Conservation (phyloP, 2,888 invertebrate genomes). For the Tricholauxania praeusta region DNA sequence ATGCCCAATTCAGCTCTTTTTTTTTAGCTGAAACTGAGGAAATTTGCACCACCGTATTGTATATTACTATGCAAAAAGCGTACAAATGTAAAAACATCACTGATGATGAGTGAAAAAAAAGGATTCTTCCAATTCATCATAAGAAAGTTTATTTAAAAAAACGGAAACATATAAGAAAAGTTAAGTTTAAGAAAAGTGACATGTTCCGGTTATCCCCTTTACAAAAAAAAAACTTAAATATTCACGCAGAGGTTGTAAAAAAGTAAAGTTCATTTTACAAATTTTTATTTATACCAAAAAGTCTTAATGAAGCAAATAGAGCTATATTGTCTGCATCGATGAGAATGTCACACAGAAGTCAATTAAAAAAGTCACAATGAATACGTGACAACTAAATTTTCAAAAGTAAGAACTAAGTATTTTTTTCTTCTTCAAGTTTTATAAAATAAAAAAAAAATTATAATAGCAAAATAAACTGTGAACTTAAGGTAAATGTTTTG, state of each 20-base stretch:
- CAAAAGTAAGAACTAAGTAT: neutral
- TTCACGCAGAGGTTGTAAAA: slow-evolving; percentile 37
- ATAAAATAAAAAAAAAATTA: slow-evolving; percentile 16
- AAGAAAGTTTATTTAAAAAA: slow-evolving; percentile 34
- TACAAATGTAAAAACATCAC: slow-evolving; percentile 49
- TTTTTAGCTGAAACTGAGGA: too few species aligned
- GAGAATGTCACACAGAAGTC: slow-evolving; percentile 56
- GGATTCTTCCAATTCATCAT: slow-evolving; percentile 52
- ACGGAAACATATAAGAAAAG: slow-evolving; percentile 46
- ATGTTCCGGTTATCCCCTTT: slow-evolving; percentile 17
- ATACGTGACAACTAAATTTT: slow-evolving; percentile 59
- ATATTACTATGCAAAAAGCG: slow-evolving; percentile 61
- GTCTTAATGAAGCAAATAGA: slow-evolving; percentile 51
- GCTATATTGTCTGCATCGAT: slow-evolving; percentile 37
- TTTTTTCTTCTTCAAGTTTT: too few species aligned
- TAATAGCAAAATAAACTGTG: slow-evolving; percentile 11
- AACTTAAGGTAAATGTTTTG: slow-evolving; percentile 28
- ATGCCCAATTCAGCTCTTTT: too few species aligned
- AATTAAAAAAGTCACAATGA: slow-evolving; percentile 63
- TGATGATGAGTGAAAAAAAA: slow-evolving; percentile 63
- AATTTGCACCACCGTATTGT: slow-evolving; percentile 18
- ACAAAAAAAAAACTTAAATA: slow-evolving; percentile 25
- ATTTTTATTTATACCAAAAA: slow-evolving; percentile 24
- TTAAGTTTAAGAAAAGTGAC: slow-evolving; percentile 38
- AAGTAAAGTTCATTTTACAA: neutral